Evolutionary conservation across 2,113 vertebrate genomes (phyloP), one percentile per base, ranked within the genome.

Genomic region (Glareola pratincola): DNA sequence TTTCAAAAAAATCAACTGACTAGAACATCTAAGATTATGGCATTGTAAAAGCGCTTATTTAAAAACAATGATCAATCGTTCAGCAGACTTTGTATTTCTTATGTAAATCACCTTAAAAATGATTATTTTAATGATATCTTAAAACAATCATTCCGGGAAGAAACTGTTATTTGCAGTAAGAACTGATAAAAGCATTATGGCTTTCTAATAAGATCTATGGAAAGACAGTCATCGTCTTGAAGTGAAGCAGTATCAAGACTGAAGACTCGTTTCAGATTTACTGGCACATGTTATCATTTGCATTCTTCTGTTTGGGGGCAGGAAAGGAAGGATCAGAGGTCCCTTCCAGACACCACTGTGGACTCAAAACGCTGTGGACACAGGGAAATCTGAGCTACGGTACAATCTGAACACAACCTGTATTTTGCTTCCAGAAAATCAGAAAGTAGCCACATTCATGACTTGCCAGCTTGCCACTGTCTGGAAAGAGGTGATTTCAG

Each of bases 361-460:
- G 24, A 83, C 22, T 26, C 43, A 59, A 83, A 88, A 83, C 1
- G 0, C 30, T 47, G 53, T 0, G 2, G n/a, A 45, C 10, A 8
- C 7, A 48, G 34, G 13, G 39, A 86, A 92, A 75, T 43, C 23
- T 41, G 34, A 91, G 30, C 72, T 60, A 37, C 3, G 11, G 18
- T 29, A 59, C 20, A 53, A 37, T 19, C 19, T n/a, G 77, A 89
- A 84, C 22, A 77, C 34, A 80, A 39, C 12, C 6, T 53, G 0
- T 30, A 81, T 66, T 80, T 92, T 69, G 59, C 63, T 77, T 48
- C 1, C 24, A 81, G 17, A 32, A 72, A 84, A 41, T 4, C 62
- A 30, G 17, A 67, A 94, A 56, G 17, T 32, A 84, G 73, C 45
- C 43, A 66, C 27, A 87, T 36, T 39, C 23, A 20, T 8, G 10